These are phyloP conservation scores for Oriolus oriolus DNA, from an alignment of 2,113 vertebrate species.

Conservation along the genomic window DNA sequence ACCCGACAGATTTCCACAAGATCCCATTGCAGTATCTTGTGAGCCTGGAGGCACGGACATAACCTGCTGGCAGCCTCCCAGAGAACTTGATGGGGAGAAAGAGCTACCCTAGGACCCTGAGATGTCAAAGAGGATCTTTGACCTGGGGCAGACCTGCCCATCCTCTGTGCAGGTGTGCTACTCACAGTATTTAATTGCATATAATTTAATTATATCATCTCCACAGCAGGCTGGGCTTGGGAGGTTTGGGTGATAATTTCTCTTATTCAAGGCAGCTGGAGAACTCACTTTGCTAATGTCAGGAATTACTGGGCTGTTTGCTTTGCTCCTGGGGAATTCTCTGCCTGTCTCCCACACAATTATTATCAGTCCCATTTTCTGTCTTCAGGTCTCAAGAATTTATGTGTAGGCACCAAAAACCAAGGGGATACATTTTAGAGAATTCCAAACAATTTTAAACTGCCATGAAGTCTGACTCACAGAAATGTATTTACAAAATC, in stretches of 20 bases:
- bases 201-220: not conserved
- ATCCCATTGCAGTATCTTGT: rapidly evolving
- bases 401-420: not conserved
- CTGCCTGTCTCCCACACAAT: not conserved
- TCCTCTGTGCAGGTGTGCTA: not conserved
- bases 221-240: not conserved
- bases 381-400: not conserved
- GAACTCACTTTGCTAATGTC: not conserved
- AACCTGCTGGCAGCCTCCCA: not conserved
- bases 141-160: not conserved
- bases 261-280: not conserved
- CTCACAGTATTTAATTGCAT: not conserved
- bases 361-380: not conserved
- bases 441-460: not conserved
- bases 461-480: not conserved
- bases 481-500: not conserved
- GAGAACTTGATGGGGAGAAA: not conserved
- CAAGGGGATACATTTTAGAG: not conserved
- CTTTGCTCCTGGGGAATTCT: not conserved
- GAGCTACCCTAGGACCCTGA: not conserved
- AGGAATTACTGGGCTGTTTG: not conserved
- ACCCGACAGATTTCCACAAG: not conserved
- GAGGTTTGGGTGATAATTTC: not conserved
- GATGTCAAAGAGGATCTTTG: not conserved
- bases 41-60: not conserved